phyloP scores from a whole-genome alignment of 2,888 invertebrate genomes.

The Drosophila prolongata region DNA sequence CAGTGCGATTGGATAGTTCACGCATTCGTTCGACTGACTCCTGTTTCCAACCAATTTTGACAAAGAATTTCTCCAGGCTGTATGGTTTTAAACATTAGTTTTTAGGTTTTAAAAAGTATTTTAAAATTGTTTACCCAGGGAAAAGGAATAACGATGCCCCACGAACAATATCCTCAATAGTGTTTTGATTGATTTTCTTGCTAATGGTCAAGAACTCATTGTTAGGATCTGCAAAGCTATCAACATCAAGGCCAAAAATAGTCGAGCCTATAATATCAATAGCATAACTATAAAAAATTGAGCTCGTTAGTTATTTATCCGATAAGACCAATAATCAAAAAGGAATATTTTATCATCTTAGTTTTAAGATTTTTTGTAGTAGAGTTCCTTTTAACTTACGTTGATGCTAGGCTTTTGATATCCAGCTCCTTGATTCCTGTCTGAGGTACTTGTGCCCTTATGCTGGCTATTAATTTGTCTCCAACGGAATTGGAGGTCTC shows the following conservation, averaged over 20 bases:
- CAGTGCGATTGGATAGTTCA: constrained; percentile 82
- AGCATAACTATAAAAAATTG: constrained; percentile 80
- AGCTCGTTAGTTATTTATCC: not conserved
- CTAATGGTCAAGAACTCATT: constrained; percentile 80
- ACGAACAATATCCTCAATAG: constrained; percentile 58
- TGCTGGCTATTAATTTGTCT: constrained; percentile 85
- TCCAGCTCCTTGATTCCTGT: constrained; percentile 84
- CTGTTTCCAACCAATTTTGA: constrained; percentile 61
- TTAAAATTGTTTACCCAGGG: constrained; percentile 55
- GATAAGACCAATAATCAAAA: not conserved
- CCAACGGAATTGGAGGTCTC: constrained; percentile 86
- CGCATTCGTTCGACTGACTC: constrained; percentile 82
- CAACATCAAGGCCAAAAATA: constrained; percentile 85
- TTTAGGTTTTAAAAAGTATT: not conserved
- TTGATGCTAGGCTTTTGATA: constrained; percentile 81
- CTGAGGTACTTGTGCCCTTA: constrained; percentile 79
- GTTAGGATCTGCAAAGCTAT: constrained; percentile 82
- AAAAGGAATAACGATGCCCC: constrained; percentile 64
- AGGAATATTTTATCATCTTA: too few relatives aligned
- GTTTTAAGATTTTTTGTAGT: too few relatives aligned
- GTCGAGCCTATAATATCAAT: constrained; percentile 85
- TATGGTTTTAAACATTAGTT: too few relatives aligned
- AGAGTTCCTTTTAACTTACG: constrained; percentile 50
- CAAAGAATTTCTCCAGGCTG: constrained; percentile 79
- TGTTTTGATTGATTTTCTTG: constrained; percentile 53